These are phyloP conservation scores for Agrochola lychnidis DNA, from an alignment of 2,888 invertebrate genomes.

Conservation along the genomic window DNA sequence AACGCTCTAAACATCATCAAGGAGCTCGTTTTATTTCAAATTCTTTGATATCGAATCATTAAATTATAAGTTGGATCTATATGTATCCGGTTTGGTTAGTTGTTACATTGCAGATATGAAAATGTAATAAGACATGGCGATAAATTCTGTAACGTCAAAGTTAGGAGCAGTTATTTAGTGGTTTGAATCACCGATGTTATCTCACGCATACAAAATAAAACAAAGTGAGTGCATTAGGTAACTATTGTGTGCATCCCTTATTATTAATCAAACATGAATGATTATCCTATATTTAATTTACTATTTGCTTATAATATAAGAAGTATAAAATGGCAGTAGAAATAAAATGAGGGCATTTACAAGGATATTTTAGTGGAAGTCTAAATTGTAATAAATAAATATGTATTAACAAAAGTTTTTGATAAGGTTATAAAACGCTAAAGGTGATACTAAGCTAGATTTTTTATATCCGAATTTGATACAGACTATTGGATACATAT, in stretches of 20 bases:
- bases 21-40: not conserved
- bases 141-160: not conserved
- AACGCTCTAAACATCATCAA: not conserved
- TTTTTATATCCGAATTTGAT: slow-evolving; percentile 22
- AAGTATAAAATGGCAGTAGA: slow-evolving; percentile 73
- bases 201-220: slow-evolving; percentile 32
- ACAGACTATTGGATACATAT: slow-evolving; percentile 6
- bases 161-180: not conserved
- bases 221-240: slow-evolving; percentile 58
- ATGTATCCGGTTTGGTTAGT: not conserved
- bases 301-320: slow-evolving; percentile 60
- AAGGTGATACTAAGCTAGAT: slow-evolving; percentile 40
- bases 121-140: not conserved
- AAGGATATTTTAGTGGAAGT: slow-evolving; percentile 56
- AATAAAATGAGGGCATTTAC: slow-evolving; percentile 69
- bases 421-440: slow-evolving; percentile 45
- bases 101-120: not conserved
- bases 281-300: slow-evolving; percentile 63
- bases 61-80: not conserved
- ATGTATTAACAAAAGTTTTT: slow-evolving; percentile 18
- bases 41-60: not conserved
- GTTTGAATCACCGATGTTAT: slow-evolving; percentile 41
- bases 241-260: slow-evolving; percentile 65
- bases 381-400: slow-evolving; percentile 28
- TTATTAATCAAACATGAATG: slow-evolving; percentile 61